A percentile compares a stretch with the other conserved stretches of the same genome.
phyloP scores from a whole-genome alignment of 2,113 vertebrate genomes.

The Pachyramphus minor region DNA sequence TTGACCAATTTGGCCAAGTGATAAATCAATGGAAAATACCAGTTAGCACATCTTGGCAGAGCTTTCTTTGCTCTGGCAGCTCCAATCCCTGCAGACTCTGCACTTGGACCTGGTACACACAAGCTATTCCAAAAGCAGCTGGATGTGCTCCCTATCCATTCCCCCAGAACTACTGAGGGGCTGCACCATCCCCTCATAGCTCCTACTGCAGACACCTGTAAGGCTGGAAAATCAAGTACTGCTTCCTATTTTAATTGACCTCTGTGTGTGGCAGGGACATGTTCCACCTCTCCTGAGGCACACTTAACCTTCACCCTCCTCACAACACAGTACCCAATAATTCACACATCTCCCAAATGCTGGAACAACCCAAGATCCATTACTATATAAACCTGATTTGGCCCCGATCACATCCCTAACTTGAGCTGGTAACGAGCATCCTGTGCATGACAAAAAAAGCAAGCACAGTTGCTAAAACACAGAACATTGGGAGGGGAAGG shows the following conservation, averaged over 20 bases:
- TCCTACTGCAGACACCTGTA: not conserved
- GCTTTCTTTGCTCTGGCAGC: not conserved
- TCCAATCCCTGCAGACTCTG: not conserved
- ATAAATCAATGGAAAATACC: not conserved
- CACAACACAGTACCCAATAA: not conserved
- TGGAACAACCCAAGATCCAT: not conserved
- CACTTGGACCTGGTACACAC: not conserved
- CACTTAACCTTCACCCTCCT: not conserved
- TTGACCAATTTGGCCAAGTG: not conserved
- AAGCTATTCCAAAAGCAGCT: not conserved
- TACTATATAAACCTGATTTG: not conserved
- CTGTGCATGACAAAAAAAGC: too few species aligned
- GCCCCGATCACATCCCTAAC: not conserved
- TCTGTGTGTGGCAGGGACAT: not conserved
- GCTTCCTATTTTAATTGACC: not conserved
- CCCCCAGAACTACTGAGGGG: fast-evolving
- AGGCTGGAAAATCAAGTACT: not conserved
- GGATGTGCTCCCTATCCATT: not conserved
- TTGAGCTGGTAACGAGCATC: not conserved
- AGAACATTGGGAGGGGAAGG: not conserved
- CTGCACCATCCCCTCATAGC: not conserved
- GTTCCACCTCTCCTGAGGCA: not conserved
- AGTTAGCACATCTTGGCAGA: not conserved
- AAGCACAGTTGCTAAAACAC: not conserved
- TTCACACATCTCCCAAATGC: not conserved